Evolutionary conservation across 2,797 vertebrate species (phyloP), one percentile per base, ranked within the genome.

Genomic region (Pygocentrus nattereri): DNA sequence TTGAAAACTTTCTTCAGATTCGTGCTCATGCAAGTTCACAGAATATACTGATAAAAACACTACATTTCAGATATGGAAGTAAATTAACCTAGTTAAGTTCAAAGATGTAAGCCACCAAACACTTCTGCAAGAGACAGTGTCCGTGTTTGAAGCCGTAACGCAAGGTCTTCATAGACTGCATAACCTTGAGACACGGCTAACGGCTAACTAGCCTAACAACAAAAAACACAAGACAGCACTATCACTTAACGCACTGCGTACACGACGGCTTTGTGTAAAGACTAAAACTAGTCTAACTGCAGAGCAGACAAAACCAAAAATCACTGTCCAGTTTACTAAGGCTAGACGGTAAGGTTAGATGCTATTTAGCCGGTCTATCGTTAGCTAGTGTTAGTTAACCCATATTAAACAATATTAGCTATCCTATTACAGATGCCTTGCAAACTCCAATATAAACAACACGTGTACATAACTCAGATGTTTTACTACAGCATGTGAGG

Each of bases 181-280:
- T 86, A 81, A 77, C 78, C 75, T 70, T 85, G 75, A 73, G n/a
- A 58, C 15, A 62, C 13, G 19, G 6, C 31, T 69, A 44, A 70
- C 19, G 15, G 34, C 54, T 52, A 76, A n/a, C 18, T 61, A 34
- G 27, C 50, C 38, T 72, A 12, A 49, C 25, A 19, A 58, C 23
- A 16, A 62, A 44, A 34, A 25, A 65, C 38, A 3, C 30, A 31
- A 7, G 56, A 23, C 21, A 2, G 25, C 30, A n/a, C 41, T 44
- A 11, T 10, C 12, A 12, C 41, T 11, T 44, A 44, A 44, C 8
- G 12, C 11, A 44, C 11, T 44, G 11, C 41, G 12, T 34, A 34
- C 34, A 34, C 34, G 34, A 34, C 6, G 2, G 34, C 12, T 44
- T 44, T 12, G 0, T 10, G 10, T 41, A 38, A 47, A 47, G 47